Evolutionary conservation across 2,113 vertebrate genomes (phyloP).

Genomic region (Tragelaphus strepsiceros): DNA sequence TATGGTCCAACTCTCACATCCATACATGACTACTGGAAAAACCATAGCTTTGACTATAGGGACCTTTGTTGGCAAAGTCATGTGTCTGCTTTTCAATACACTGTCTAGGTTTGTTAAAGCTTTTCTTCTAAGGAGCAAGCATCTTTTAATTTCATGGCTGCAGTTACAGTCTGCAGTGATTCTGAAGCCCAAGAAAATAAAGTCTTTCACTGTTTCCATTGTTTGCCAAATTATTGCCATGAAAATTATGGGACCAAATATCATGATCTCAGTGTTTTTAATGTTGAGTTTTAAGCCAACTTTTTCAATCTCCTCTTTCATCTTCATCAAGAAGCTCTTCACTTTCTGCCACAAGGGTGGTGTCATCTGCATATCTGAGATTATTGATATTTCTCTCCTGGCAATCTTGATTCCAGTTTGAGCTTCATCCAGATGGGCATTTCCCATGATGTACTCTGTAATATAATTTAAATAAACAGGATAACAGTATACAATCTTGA

Average conservation of each 20-base stretch:
- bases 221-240: background rate
- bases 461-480: background rate
- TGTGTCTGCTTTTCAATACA: background rate
- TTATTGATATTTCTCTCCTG: background rate
- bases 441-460: background rate
- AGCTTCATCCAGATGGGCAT: background rate
- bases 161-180: background rate
- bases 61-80: background rate
- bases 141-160: background rate
- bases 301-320: background rate
- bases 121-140: background rate
- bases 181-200: background rate
- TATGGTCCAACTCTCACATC: background rate
- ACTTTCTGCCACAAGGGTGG: background rate
- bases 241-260: background rate
- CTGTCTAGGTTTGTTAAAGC: background rate
- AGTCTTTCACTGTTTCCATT: background rate
- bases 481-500: background rate
- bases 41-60: background rate
- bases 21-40: background rate
- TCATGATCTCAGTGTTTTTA: background rate
- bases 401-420: background rate
- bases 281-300: background rate
- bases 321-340: background rate
- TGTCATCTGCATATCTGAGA: background rate